Conservation (phyloP, 2,113 vertebrate genomes). For the Nymphicus hollandicus region DNA sequence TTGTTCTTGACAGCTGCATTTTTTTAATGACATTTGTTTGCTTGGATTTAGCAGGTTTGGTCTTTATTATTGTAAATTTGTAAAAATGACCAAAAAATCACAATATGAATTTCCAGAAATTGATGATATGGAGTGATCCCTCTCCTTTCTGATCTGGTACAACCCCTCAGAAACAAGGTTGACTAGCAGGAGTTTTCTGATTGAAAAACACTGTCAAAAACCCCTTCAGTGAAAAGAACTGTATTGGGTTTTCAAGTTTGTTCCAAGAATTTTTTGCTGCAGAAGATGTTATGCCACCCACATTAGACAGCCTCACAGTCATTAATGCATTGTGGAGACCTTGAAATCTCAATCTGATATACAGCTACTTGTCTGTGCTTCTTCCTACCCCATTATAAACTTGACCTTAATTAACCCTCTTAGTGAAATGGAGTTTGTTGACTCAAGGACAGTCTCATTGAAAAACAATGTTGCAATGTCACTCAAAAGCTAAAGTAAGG, state of each 20-base stretch:
- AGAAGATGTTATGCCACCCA: not conserved
- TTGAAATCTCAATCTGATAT: slow-evolving; percentile 49
- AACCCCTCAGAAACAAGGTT: not conserved
- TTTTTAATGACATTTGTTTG: not conserved
- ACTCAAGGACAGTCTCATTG: slow-evolving; percentile 58
- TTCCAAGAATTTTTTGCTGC: not conserved
- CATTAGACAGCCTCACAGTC: not conserved
- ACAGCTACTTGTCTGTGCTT: slow-evolving; percentile 24
- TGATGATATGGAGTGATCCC: not conserved
- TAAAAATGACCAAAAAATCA: not conserved
- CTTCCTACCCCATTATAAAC: slow-evolving; percentile 58
- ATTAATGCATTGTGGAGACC: slow-evolving; percentile 25
- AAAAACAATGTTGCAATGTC: slow-evolving; percentile 59
- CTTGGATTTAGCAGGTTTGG: not conserved
- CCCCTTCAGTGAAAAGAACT: not conserved
- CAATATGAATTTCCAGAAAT: not conserved
- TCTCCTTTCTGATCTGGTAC: not conserved
- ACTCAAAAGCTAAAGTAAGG: slow-evolving; percentile 53
- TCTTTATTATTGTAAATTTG: not conserved
- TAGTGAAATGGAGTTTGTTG: slow-evolving; percentile 65
- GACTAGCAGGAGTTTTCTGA: not conserved
- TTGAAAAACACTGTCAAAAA: not conserved
- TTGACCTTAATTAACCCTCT: slow-evolving; percentile 75
- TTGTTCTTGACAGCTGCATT: not conserved
- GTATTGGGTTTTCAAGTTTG: not conserved